phyloP scores from a whole-genome alignment of 64 coral and sea anemone genomes.

The Hydrozoanthus tunicans region DNA sequence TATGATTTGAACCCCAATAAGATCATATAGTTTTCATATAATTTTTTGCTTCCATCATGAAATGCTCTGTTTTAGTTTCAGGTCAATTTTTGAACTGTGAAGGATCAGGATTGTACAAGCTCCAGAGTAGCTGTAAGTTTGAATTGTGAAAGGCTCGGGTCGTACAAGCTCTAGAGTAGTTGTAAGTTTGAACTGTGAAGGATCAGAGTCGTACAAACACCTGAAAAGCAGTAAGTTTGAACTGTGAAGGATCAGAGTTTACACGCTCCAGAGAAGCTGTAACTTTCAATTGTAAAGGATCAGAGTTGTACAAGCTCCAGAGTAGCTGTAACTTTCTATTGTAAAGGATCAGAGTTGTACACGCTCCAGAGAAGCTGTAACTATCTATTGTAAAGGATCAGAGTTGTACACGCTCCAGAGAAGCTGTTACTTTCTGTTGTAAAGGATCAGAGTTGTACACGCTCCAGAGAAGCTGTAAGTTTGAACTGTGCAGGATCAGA shows the following conservation, averaged over 20 bases:
- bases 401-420: too few species aligned
- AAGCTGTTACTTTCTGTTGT: too few species aligned
- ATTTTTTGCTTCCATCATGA: too few species aligned
- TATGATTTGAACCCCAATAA: too few species aligned
- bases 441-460: too few species aligned
- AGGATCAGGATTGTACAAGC: slow-evolving; percentile 74
- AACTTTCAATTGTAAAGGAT: slow-evolving; percentile 77
- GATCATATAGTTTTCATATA: too few species aligned
- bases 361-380: neutral
- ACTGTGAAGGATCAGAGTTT: slow-evolving; percentile 87
- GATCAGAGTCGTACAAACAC: neutral
- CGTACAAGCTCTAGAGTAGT: neutral
- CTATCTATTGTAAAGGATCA: too few species aligned
- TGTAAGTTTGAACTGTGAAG: neutral
- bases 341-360: slow-evolving; percentile 82
- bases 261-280: neutral
- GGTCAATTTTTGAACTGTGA: slow-evolving; percentile 93
- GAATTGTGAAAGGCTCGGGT: neutral
- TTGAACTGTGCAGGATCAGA: too few species aligned
- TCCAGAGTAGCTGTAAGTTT: slow-evolving; percentile 88
- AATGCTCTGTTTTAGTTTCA: slow-evolving; percentile 60
- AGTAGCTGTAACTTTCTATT: slow-evolving; percentile 30
- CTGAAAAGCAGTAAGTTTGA: neutral
- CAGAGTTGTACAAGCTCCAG: slow-evolving; percentile 47
- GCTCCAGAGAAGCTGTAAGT: too few species aligned